phyloP scores from a whole-genome alignment of 2,888 invertebrate genomes.

The Ernsta delagoae region DNA sequence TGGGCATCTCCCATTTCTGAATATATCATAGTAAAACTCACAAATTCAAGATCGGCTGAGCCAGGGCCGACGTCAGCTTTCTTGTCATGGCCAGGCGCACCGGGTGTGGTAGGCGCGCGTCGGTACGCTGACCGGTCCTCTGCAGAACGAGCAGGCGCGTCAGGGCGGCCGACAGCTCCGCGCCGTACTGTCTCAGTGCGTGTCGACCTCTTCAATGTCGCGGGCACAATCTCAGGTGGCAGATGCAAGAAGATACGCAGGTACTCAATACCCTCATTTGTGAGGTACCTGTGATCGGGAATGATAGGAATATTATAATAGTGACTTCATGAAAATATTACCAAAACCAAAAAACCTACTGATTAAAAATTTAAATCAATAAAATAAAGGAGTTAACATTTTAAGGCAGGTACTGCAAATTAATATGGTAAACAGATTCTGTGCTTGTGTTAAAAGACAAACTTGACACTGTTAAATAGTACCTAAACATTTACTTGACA shows the following conservation, averaged over 20 bases:
- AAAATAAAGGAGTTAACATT: no score
- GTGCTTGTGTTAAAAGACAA: no score
- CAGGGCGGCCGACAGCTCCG: slow-evolving; percentile 87
- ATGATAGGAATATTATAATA: no score
- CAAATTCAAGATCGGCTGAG: slow-evolving; percentile 95
- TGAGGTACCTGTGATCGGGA: no score
- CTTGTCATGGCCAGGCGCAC: slow-evolving; percentile 91
- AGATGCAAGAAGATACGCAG: slow-evolving; percentile 97
- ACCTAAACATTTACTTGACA: no score
- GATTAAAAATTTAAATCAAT: no score
- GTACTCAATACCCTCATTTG: slow-evolving; percentile 93
- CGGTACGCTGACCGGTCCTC: slow-evolving; percentile 95
- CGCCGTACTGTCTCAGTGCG: slow-evolving; percentile 94
- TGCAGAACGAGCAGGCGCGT: slow-evolving; percentile 89
- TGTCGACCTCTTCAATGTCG: slow-evolving; percentile 96
- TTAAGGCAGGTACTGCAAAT: no score
- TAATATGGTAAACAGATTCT: no score
- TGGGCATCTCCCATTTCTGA: no score
- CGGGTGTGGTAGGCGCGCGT: slow-evolving; percentile 87
- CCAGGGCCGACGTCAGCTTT: slow-evolving; percentile 99
- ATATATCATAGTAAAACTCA: slow-evolving; percentile 72
- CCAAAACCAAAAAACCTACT: no score
- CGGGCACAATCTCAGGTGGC: slow-evolving; percentile 99
- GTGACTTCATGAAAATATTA: no score
- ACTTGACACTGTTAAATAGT: no score